Conservation (phyloP, 2,888 invertebrate species). For the Aromia moschata region DNA sequence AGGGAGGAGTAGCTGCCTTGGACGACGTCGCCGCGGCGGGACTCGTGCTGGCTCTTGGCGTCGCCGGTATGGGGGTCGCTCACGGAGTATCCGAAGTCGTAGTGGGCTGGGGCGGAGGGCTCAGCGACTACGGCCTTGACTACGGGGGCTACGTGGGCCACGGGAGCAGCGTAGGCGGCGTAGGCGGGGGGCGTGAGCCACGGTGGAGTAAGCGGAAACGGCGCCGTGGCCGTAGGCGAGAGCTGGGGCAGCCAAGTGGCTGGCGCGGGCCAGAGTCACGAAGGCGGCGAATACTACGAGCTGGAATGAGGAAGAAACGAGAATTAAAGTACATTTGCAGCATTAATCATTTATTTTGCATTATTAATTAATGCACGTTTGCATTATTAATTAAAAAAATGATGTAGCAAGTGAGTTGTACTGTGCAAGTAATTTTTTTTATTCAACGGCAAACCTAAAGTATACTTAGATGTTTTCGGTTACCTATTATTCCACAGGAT, state of each 20-base stretch:
- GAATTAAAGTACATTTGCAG: no score
- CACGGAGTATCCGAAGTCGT: conserved; percentile 37
- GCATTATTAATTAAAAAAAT: no score
- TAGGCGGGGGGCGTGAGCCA: no score
- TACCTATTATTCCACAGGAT: no score
- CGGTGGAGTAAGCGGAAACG: no score
- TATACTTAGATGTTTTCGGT: no score
- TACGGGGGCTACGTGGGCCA: conserved; percentile 34
- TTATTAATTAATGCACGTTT: no score
- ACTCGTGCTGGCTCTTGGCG: conserved; percentile 65
- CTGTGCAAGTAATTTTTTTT: no score
- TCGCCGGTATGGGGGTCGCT: conserved; percentile 61
- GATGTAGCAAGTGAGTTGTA: no score
- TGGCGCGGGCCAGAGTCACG: conserved; percentile 39
- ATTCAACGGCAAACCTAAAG: no score
- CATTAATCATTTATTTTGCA: no score
- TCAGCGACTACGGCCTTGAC: conserved; percentile 34
- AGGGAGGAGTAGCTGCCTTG: conserved; percentile 65
- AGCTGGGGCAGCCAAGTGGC: conserved; percentile 36
- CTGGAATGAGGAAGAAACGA: conserved; percentile 32
- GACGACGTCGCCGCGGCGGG: conserved; percentile 64
- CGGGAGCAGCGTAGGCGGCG: conserved; percentile 20
- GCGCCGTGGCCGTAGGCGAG: conserved; percentile 32
- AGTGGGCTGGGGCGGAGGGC: conserved; percentile 39
- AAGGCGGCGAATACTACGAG: conserved; percentile 36